Evolutionary conservation across 2,113 vertebrate genomes (phyloP).

Genomic region (Mystacornis crossleyi): DNA sequence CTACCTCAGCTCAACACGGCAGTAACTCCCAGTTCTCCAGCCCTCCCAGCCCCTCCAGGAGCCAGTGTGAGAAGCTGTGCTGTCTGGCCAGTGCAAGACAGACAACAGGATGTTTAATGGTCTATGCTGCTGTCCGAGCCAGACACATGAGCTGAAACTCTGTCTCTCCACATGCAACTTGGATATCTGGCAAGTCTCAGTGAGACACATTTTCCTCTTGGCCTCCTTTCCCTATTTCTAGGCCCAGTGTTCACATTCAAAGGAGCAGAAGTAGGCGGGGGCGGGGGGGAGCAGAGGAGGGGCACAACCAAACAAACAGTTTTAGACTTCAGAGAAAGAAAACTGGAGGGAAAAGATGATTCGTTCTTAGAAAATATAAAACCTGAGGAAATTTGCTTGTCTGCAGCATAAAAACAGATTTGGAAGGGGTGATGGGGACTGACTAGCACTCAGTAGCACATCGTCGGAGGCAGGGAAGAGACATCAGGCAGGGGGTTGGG

Average conservation of each 20-base stretch:
- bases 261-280: background rate
- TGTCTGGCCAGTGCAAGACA: background rate
- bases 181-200: conserved; percentile 44
- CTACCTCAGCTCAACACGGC: fast-evolving
- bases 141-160: conserved; percentile 21
- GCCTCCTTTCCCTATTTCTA: conserved; percentile 34
- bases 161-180: conserved; percentile 6
- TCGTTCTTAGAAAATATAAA: background rate
- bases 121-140: background rate
- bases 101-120: background rate
- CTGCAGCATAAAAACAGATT: background rate
- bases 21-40: background rate
- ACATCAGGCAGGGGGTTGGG: conserved; percentile 46
- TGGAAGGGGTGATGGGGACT: background rate
- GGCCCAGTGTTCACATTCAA: background rate
- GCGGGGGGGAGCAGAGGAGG: background rate
- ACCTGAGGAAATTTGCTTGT: background rate
- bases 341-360: background rate
- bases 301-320: background rate
- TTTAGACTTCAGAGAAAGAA: background rate
- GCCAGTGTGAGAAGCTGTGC: background rate
- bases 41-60: background rate
- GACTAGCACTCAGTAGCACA: background rate
- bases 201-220: conserved; percentile 35
- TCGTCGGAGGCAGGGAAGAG: background rate